Base-by-base conservation (phyloP, 2,797 vertebrate species). In the Sylvilagus floridanus region DNA sequence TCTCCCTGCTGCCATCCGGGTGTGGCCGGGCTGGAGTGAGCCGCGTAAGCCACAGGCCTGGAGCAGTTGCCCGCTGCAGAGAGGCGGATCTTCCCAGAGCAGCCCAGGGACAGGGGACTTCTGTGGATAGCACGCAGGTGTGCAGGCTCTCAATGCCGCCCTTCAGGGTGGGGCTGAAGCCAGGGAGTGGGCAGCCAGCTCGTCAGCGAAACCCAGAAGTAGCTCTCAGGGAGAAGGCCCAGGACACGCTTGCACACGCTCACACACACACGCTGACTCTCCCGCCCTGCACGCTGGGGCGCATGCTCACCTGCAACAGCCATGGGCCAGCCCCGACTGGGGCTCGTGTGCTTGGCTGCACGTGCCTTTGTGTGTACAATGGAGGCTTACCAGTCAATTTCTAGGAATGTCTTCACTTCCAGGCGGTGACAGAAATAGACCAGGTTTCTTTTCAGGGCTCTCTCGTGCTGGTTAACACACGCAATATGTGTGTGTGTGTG, bases 351-450 rank as follows among this genome's bases (percentile, higher is more conserved):
- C 28, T 28, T 14, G 47, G 35, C 32, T n/a, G 78, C 14, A 30
- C 2, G 4, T 21, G 24, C 2, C 5, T 3, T n/a, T 10, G 30
- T 2, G 28, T 30, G 47, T n/a, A 57, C 17, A 11, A 22, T 22
- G 17, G 60, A 75, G n/a, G 54, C 83, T 84, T 52, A 37, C 32
- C 12, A 52, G 68, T 82, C 93, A 26, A 54, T 95, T 94, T 86
- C 93, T 78, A 87, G 92, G 92, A 77, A 95, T 47, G 57, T 79
- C 83, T 93, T 90, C 17, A 72, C 83, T 50, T 95, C 72, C 24
- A 86, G 24, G 66, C 68, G 42, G 50, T 57, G 90, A 92, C 88
- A 82, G 90, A 96, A 88, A 84, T 69, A 96, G 95, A 57, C 57
- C 2, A 10, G 7, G 9, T 84, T 92, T 84, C 65, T 90, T 78